These are phyloP conservation scores for Ivindomyrus marchei DNA, from an alignment of 2,113 vertebrate genomes.

Conservation along the genomic window DNA sequence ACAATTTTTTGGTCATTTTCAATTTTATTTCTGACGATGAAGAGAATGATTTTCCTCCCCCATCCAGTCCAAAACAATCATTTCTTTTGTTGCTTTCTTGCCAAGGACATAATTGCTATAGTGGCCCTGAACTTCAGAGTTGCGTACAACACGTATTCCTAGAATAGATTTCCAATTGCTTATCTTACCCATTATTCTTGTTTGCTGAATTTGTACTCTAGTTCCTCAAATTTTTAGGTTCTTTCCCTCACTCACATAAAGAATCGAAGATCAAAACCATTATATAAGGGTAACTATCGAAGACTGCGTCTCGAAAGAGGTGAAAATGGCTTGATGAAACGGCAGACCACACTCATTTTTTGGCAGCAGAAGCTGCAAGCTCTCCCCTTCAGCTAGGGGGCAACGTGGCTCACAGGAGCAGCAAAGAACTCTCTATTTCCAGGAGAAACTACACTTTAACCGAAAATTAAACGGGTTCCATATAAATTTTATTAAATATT, in stretches of 20 bases:
- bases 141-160: neutral
- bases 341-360: neutral
- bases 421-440: neutral
- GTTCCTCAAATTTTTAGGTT: neutral
- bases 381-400: neutral
- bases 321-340: neutral
- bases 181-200: neutral
- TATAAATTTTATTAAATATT: neutral
- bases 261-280: neutral
- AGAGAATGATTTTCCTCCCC: neutral
- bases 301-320: neutral
- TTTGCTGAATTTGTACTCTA: neutral
- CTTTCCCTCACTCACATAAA: neutral
- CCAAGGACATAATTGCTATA: neutral
- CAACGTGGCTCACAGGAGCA: neutral
- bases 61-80: neutral
- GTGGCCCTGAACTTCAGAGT: neutral
- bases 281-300: neutral
- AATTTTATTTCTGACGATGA: neutral
- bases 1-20: neutral
- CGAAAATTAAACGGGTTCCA: neutral
- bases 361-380: neutral
- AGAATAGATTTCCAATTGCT: neutral
- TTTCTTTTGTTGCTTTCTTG: neutral
- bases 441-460: neutral